Base-by-base conservation (phyloP, 2,113 vertebrate genomes). In the Aphelocoma coerulescens region DNA sequence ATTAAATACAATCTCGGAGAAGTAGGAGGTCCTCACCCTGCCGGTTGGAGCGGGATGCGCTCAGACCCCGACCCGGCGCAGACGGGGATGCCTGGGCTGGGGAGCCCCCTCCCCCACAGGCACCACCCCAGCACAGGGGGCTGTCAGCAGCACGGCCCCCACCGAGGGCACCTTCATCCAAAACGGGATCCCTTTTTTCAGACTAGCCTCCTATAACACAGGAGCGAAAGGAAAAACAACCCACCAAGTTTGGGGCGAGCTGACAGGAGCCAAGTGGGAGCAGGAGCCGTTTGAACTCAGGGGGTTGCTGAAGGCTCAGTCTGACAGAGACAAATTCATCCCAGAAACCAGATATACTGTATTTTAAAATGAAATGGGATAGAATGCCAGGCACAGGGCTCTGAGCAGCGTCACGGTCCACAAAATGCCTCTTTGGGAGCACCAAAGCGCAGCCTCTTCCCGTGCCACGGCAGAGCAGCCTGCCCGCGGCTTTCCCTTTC, bases 281-380 rank as follows among this genome's bases (percentile, higher is more conserved):
- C 76, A 58, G 59, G 33, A 48, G 71, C 62, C 2, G 46, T 32
- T 9, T 75, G n/a, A 88, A 65, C 54, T 39, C 55, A 0, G 0
- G 10, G 66, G 39, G 83, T 8, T 74, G 88, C 37, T 33, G 75
- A 23, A n/a, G 75, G 49, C 57, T 91, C 28, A 1, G 30, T 5
- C 49, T 91, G 89, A 96, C 91, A 93, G 75, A 94, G 77, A 91
- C 32, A 81, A 62, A 90, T 96, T 84, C 85, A 59, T 49, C 66
- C 33, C 68, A 16, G 75, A 6, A 20, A 68, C 5, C 84, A 83
- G 91, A 82, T 8, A 8, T 0, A 35, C 37, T 33, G 4, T 4
- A 10, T 17, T 93, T 76, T 32, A 5, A 66, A 74, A 66, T 32
- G 49, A 85, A 77, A 59, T 24, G 35, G 59, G 82, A 33, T 68